Conservation (phyloP, 2,113 vertebrate genomes). For the Aegotheles bennettii region DNA sequence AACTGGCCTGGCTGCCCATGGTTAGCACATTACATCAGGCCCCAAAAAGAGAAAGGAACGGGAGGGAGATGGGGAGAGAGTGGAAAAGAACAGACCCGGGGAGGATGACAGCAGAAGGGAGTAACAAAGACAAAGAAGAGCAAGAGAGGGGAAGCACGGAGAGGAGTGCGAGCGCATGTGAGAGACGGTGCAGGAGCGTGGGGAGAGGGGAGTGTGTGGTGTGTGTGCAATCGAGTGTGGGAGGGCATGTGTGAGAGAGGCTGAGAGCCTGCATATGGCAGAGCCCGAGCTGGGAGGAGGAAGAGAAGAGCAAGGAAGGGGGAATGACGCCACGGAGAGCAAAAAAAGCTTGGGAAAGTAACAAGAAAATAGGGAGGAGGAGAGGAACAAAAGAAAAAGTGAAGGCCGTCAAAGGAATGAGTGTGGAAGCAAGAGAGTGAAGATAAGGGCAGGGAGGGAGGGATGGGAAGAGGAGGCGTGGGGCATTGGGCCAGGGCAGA, state of each 20-base stretch:
- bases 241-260: not conserved
- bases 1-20: constrained; percentile 82
- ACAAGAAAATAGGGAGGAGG: constrained; percentile 10
- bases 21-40: constrained; percentile 76
- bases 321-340: not conserved
- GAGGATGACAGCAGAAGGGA: constrained; percentile 31
- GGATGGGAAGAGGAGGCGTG: not conserved
- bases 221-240: constrained; percentile 19
- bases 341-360: not conserved
- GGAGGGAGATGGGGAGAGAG: constrained; percentile 42
- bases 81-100: constrained; percentile 36
- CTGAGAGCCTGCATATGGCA: not conserved
- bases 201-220: constrained; percentile 21
- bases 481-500: not conserved
- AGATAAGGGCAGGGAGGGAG: not conserved
- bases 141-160: constrained; percentile 24
- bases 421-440: not conserved
- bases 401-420: not conserved
- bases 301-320: not conserved
- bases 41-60: constrained; percentile 53
- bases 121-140: constrained; percentile 20
- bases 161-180: constrained; percentile 48
- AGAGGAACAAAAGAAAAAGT: not conserved
- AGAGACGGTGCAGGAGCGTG: constrained; percentile 17
- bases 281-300: not conserved